Percentiles rank a stretch among this genome's conserved stretches.
phyloP scores from a whole-genome alignment of 2,113 vertebrate genomes.

The Microtus ochrogaster region DNA sequence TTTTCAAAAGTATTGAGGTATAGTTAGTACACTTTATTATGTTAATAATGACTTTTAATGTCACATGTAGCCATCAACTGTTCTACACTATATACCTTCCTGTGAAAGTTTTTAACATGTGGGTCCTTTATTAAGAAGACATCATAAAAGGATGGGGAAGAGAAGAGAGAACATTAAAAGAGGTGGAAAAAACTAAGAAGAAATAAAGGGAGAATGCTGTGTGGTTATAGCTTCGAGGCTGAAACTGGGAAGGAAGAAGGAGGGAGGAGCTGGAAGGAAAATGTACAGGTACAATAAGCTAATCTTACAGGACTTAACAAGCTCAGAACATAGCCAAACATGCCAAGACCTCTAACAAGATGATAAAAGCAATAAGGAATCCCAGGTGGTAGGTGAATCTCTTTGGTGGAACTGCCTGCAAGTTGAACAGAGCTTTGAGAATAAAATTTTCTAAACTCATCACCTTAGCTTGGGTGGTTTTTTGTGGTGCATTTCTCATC shows the following conservation, averaged over 20 bases:
- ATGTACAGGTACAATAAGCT: not conserved
- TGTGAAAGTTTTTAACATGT: not conserved
- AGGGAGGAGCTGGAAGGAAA: not conserved
- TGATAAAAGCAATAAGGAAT: not conserved
- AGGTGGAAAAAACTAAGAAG: not conserved
- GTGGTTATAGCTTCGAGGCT: not conserved
- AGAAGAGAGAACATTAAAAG: not conserved
- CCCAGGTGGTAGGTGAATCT: fast-evolving
- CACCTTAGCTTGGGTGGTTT: not conserved
- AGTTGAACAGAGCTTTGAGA: not conserved
- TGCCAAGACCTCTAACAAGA: not conserved
- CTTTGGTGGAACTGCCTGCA: not conserved
- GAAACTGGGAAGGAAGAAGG: not conserved
- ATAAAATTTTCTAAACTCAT: not conserved
- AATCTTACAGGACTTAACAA: not conserved
- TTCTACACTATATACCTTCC: not conserved
- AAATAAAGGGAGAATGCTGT: too few relatives aligned
- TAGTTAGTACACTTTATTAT: not conserved
- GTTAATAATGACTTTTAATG: not conserved
- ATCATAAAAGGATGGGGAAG: not conserved
- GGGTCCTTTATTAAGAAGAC: not conserved
- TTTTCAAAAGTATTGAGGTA: not conserved
- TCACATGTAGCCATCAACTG: not conserved
- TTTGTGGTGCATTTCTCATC: not conserved
- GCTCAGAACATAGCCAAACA: not conserved